Conservation (phyloP, 2,888 invertebrate genomes). For the Phyto melanocephala region DNA sequence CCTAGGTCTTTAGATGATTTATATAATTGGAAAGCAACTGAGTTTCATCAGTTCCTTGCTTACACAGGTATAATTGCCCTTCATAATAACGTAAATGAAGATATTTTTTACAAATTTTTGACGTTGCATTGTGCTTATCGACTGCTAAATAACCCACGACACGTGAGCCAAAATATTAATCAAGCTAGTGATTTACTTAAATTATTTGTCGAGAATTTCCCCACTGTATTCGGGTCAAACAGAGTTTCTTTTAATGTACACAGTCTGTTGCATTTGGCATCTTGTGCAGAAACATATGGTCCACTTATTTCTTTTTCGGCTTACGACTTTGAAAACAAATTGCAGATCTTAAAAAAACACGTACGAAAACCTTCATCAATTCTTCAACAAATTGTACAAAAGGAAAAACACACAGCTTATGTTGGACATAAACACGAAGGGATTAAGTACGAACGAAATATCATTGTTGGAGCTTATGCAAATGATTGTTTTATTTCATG, state of each 20-base stretch:
- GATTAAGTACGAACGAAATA: not conserved
- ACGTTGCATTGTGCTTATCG: no score
- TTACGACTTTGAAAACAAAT: constrained; percentile 42
- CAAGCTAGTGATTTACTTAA: not conserved
- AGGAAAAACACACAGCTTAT: constrained; percentile 1
- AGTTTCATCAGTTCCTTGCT: no score
- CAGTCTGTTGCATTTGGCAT: not conserved
- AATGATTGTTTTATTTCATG: constrained; percentile 9
- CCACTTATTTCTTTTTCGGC: constrained; percentile 19
- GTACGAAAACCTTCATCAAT: constrained; percentile 39
- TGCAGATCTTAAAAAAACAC: constrained; percentile 35
- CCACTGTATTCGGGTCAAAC: not conserved
- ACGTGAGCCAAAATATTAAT: not conserved
- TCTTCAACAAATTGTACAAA: constrained; percentile 24
- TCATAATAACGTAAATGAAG: no score
- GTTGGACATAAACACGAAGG: not conserved
- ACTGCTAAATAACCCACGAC: not conserved
- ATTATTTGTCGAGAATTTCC: constrained; percentile 10
- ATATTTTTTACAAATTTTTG: no score
- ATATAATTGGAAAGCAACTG: no score
- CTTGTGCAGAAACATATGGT: constrained; percentile 7
- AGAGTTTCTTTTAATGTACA: not conserved
- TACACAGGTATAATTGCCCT: no score
- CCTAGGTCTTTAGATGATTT: no score
- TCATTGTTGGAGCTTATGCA: not conserved